A percentile compares a stretch with the other conserved stretches of the same genome.
These are phyloP conservation scores for Calephelis nemesis DNA, from an alignment of 1,140 invertebrate species.

Conservation along the genomic window DNA sequence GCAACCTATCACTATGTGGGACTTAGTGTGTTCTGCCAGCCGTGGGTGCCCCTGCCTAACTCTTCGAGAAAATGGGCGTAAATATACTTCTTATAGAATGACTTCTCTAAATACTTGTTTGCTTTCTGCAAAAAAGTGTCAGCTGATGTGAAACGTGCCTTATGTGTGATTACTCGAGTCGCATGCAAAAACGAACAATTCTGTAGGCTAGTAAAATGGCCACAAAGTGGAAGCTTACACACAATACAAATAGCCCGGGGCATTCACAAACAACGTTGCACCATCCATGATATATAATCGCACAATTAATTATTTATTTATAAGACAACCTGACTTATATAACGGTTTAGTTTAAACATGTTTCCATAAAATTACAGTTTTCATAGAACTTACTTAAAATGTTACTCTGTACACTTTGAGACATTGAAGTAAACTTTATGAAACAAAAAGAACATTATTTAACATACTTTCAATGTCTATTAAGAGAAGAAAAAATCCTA, in stretches of 20 bases:
- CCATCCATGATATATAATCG: conserved; percentile 24
- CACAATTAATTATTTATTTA: conserved; percentile 5
- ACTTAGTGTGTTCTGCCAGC: too few relatives aligned
- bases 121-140: not conserved
- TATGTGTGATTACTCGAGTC: conserved; percentile 41
- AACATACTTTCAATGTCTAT: not conserved
- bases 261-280: conserved; percentile 31
- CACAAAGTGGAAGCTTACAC: conserved; percentile 52
- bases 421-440: too few relatives aligned
- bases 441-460: too few relatives aligned
- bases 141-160: conserved; percentile 31
- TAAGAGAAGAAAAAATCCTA: not conserved
- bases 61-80: not conserved
- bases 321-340: not conserved
- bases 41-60: too few relatives aligned
- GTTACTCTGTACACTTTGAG: too few relatives aligned
- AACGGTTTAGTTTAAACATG: conserved; percentile 10
- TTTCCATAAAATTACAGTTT: conserved; percentile 3
- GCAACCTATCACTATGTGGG: too few relatives aligned
- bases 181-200: conserved; percentile 47
- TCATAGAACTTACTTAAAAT: too few relatives aligned
- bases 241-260: conserved; percentile 44
- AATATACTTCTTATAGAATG: not conserved
- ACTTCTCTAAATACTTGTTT: not conserved
- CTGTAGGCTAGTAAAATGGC: conserved; percentile 39